Evolutionary conservation across 1,140 invertebrate genomes (phyloP), one percentile per base, ranked within the genome.

Genomic region (Macrobrachium rosenbergii): DNA sequence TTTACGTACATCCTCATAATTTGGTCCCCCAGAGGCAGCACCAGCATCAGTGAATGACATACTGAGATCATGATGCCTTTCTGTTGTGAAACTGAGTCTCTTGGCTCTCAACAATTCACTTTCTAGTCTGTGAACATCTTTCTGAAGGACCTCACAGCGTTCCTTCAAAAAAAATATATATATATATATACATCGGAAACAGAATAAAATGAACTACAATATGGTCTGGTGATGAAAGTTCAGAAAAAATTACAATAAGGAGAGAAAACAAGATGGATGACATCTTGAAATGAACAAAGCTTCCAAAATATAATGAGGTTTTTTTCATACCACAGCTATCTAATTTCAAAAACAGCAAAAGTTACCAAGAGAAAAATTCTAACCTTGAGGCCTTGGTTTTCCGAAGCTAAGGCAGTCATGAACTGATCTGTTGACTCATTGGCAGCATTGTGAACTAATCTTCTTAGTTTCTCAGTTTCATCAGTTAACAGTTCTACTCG

Each of bases 401-500:
- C 82, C 1, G 69, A 37, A 59, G 59, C 67, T 5, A 83, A 37
- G 28, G 72, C 67, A n/a, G n/a, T 63, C 12, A 83, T 63, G 17
- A 92, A 72, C 11, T 59, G 88, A 58, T 75, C 91, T 90, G 14
- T 62, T 91, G 93, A 90, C 94, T 93, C 3, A 93, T 93, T 67
- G 95, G 91, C 88, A 75, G 69, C 72, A 14, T 37, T 63, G 69
- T 62, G 59, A 16, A 95, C 94, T 0, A 93, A 94, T 73, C 93
- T 93, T 89, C 94, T 94, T 89, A 95, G 94, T 89, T 93, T 94
- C 78, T 93, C 93, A 85, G 94, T 94, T 90, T 97, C 94, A 19
- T 94, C 93, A 1, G 92, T 91, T 5, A 96, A 90, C 76, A 93
- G 90, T 2, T 92, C 91, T 90, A 95, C 94, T 60, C 94, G 93